Percentiles rank a stretch among this genome's conserved stretches.
These are phyloP conservation scores for Taeniopygia guttata DNA, from an alignment of 2,797 vertebrate genomes.

Conservation along the genomic window DNA sequence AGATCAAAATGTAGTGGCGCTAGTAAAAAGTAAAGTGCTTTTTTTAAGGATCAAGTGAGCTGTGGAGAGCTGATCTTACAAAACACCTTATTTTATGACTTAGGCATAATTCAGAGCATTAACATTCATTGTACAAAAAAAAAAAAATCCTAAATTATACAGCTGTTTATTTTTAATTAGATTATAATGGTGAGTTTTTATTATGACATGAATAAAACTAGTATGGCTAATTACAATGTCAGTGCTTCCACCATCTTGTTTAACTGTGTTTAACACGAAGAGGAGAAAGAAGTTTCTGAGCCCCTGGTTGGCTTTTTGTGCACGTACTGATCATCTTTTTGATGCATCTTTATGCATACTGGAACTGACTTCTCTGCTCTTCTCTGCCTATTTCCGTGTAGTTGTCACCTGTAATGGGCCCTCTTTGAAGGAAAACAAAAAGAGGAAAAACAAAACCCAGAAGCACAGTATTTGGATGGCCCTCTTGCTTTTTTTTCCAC, in stretches of 20 bases:
- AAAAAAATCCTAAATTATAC: background rate
- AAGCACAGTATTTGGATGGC: background rate
- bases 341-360: background rate
- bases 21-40: background rate
- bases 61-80: background rate
- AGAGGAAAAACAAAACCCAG: background rate
- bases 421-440: background rate
- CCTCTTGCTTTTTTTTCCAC: constrained; percentile 35
- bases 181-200: background rate
- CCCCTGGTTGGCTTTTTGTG: background rate
- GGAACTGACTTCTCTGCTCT: background rate
- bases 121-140: background rate
- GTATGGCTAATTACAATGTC: background rate
- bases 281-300: background rate
- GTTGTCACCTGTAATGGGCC: background rate
- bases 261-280: background rate
- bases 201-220: background rate
- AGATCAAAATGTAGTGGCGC: background rate
- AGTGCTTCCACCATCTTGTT: background rate
- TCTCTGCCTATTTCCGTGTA: background rate
- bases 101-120: background rate
- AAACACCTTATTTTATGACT: background rate
- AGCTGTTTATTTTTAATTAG: background rate
- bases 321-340: background rate
- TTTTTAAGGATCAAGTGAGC: background rate